Conservation (phyloP, 2,113 vertebrate species). For the Phyllostomus hastatus region DNA sequence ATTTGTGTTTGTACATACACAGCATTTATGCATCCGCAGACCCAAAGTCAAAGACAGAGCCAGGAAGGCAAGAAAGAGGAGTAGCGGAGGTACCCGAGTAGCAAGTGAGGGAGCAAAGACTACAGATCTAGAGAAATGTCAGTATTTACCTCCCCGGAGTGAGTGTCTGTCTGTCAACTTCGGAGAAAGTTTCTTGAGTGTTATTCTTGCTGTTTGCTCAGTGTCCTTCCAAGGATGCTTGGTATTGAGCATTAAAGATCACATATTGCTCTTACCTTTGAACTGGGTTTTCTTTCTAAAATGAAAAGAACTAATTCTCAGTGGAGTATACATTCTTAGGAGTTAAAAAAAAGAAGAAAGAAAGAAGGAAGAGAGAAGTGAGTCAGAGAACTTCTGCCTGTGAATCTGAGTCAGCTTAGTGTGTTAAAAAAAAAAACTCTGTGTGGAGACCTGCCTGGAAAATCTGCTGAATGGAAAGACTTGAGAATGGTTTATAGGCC, state of each 20-base stretch:
- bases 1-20: background rate
- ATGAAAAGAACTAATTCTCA: background rate
- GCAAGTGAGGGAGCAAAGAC: background rate
- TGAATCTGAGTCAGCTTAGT: constrained; percentile 78
- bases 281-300: background rate
- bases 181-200: background rate
- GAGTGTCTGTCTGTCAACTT: background rate
- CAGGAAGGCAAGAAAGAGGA: background rate
- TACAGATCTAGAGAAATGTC: background rate
- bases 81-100: too few relatives aligned
- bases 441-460: constrained; percentile 73
- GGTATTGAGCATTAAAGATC: background rate
- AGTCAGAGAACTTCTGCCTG: constrained; percentile 77
- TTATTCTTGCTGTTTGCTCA: background rate
- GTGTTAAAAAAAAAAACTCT: constrained; percentile 29
- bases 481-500: constrained; percentile 48
- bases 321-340: background rate
- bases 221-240: background rate
- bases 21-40: background rate
- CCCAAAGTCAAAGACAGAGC: background rate
- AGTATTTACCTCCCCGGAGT: background rate
- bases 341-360: background rate
- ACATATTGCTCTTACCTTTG: background rate
- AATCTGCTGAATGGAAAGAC: constrained; percentile 81
- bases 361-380: constrained; percentile 64